Evolutionary conservation across 2,113 vertebrate genomes (phyloP).

Genomic region (Rhabdomys dilectus): DNA sequence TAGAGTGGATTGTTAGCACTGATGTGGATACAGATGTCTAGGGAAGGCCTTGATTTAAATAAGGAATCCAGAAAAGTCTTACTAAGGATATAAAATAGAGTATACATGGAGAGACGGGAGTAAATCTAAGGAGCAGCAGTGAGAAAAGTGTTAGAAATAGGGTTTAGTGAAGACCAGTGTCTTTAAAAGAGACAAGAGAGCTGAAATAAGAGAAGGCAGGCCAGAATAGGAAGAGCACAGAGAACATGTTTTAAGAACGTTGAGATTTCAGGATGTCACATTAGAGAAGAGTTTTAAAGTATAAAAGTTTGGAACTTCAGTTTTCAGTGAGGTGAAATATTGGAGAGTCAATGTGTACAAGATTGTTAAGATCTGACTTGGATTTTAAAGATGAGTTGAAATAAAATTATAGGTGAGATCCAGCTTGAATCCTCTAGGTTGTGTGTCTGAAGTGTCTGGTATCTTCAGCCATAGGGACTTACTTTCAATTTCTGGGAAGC

Average conservation of each 20-base stretch:
- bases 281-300: background rate
- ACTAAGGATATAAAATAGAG: background rate
- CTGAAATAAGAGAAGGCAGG: background rate
- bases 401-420: background rate
- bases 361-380: background rate
- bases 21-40: background rate
- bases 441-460: too few relatives aligned
- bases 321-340: background rate
- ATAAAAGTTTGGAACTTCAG: background rate
- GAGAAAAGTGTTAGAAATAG: background rate
- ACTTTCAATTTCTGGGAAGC: background rate
- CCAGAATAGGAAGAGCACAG: background rate
- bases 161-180: background rate
- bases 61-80: background rate
- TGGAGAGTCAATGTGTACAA: background rate
- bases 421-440: background rate
- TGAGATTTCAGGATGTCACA: background rate
- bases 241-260: background rate
- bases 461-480: background rate
- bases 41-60: background rate
- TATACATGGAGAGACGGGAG: background rate
- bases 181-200: background rate
- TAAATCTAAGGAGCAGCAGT: background rate
- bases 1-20: background rate
- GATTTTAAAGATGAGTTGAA: background rate